These are phyloP conservation scores for Arge pagana DNA, from an alignment of 2,888 invertebrate species.

Conservation along the genomic window DNA sequence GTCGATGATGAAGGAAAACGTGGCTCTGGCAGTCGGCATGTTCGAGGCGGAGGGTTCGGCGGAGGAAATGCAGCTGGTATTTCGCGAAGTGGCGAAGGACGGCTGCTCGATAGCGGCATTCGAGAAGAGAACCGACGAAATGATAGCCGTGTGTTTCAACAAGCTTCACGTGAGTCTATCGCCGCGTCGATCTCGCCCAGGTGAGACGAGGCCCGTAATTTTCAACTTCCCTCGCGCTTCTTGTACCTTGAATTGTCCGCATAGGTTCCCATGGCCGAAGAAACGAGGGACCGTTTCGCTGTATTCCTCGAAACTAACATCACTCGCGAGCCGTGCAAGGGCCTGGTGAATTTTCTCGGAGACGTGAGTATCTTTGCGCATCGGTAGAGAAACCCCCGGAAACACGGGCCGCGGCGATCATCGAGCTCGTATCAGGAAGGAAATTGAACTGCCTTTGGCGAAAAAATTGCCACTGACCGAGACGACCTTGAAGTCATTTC, in stretches of 20 bases:
- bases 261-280: too few species aligned
- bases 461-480: too few species aligned
- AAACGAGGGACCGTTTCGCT: too few species aligned
- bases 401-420: too few species aligned
- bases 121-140: constrained; percentile 61
- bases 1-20: constrained; percentile 43
- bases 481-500: too few species aligned
- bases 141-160: constrained; percentile 69
- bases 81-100: constrained; percentile 57
- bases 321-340: constrained; percentile 38
- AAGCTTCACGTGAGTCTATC: constrained; percentile 68
- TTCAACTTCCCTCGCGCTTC: too few species aligned
- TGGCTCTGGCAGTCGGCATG: constrained; percentile 45
- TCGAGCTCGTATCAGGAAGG: too few species aligned
- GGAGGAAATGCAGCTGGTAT: constrained; percentile 40
- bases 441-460: too few species aligned
- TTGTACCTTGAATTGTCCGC: too few species aligned
- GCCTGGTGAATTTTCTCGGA: constrained; percentile 43
- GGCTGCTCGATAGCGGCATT: constrained; percentile 68
- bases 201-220: too few species aligned
- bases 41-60: constrained; percentile 43
- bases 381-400: too few species aligned
- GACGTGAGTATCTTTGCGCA: constrained; percentile 39
- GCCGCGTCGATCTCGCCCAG: too few species aligned
- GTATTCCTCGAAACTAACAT: constrained; percentile 40